These are phyloP conservation scores for Mormyrops attenuatus DNA, from an alignment of 2,797 vertebrate genomes.

Conservation along the genomic window DNA sequence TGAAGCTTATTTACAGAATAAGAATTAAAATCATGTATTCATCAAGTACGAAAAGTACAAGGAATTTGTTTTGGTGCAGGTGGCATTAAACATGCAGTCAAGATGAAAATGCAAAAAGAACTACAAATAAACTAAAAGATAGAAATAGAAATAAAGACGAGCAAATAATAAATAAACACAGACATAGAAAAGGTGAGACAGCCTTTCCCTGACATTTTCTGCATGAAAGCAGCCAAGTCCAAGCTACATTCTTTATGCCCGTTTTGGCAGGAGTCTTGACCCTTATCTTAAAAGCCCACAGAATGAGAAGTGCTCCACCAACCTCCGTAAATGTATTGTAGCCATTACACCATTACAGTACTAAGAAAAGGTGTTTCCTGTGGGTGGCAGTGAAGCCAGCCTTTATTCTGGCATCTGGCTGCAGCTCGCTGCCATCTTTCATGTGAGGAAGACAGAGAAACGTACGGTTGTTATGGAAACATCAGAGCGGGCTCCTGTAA, in stretches of 20 bases:
- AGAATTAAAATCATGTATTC: background rate
- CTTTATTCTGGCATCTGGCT: background rate
- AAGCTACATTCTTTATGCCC: background rate
- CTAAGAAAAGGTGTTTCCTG: background rate
- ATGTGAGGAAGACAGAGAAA: constrained; percentile 29
- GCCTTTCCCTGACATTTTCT: constrained; percentile 7
- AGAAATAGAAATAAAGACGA: background rate
- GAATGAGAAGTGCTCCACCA: background rate
- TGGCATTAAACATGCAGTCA: background rate
- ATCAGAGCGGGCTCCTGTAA: constrained; percentile 24
- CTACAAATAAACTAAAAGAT: background rate
- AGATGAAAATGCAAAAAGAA: background rate
- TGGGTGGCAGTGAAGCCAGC: background rate
- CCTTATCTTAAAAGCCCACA: background rate
- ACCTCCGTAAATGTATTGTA: background rate
- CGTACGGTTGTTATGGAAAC: constrained; percentile 31
- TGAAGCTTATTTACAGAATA: background rate
- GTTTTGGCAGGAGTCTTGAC: background rate
- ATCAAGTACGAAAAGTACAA: background rate
- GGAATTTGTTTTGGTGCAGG: background rate
- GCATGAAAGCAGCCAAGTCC: background rate
- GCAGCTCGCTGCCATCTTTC: constrained; percentile 3
- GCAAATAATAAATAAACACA: background rate
- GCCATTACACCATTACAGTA: background rate
- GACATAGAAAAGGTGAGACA: background rate